Conservation (phyloP, 2,113 vertebrate genomes). For the Sialia sialis region DNA sequence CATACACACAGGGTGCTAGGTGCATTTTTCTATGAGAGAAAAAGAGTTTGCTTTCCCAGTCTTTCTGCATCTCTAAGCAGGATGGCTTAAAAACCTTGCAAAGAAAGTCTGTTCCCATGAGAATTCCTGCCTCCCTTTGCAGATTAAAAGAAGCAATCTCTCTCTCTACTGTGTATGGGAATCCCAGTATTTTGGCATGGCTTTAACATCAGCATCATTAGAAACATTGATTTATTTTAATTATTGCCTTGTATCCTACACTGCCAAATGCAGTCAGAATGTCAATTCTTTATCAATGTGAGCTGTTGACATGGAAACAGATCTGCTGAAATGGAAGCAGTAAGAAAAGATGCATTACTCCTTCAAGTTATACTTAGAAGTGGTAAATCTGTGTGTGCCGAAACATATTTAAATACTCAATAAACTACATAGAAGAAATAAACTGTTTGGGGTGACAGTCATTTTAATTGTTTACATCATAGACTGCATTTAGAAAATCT, state of each 20-base stretch:
- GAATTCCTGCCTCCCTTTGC: slow-evolving; percentile 4
- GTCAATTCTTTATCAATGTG: slow-evolving; percentile 68
- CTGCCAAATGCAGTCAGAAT: slow-evolving; percentile 64
- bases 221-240: slow-evolving; percentile 63
- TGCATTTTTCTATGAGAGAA: neutral
- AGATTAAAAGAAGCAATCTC: slow-evolving; percentile 24
- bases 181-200: slow-evolving; percentile 43
- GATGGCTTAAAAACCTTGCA: slow-evolving; percentile 42
- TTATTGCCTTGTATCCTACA: slow-evolving; percentile 46
- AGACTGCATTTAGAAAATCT: slow-evolving; percentile 67
- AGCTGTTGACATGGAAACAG: slow-evolving; percentile 73
- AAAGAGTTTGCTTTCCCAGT: neutral
- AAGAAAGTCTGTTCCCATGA: slow-evolving; percentile 40
- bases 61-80: slow-evolving; percentile 48
- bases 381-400: slow-evolving; percentile 56
- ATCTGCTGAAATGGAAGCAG: slow-evolving; percentile 60
- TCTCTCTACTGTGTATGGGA: slow-evolving; percentile 14
- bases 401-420: slow-evolving; percentile 62
- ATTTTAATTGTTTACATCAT: slow-evolving; percentile 68
- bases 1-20: neutral
- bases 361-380: slow-evolving; percentile 64
- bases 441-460: slow-evolving; percentile 61
- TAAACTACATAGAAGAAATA: slow-evolving; percentile 62
- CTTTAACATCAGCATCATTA: slow-evolving; percentile 40
- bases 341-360: slow-evolving; percentile 34